Conservation (phyloP, 2,113 vertebrate species). For the Crocuta crocuta region DNA sequence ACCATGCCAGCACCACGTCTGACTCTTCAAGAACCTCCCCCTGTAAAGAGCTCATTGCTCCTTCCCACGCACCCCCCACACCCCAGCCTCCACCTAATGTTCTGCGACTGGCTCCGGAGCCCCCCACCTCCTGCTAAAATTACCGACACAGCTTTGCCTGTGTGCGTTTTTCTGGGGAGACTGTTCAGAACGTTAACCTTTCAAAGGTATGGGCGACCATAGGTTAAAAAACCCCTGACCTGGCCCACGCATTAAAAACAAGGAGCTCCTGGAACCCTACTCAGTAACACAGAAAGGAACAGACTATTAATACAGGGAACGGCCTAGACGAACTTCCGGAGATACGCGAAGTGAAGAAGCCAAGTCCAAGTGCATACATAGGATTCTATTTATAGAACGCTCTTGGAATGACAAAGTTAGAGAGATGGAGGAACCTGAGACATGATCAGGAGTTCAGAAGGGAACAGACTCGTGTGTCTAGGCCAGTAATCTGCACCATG, state of each 20-base stretch:
- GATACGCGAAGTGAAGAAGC: not conserved
- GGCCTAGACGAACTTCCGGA: not conserved
- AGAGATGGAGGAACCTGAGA: not conserved
- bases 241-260: not conserved
- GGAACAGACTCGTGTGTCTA: too few relatives aligned
- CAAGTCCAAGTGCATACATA: rapidly evolving
- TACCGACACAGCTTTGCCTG: not conserved
- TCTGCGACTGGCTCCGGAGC: not conserved
- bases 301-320: not conserved
- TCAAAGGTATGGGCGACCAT: not conserved
- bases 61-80: rapidly evolving
- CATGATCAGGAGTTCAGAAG: not conserved
- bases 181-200: not conserved
- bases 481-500: not conserved
- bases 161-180: not conserved
- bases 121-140: not conserved
- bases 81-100: rapidly evolving
- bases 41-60: not conserved
- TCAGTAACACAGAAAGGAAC: not conserved
- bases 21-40: not conserved
- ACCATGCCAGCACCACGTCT: not conserved
- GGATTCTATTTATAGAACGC: not conserved
- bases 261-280: not conserved
- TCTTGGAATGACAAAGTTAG: not conserved
- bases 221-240: too few relatives aligned